Evolutionary conservation across 2,888 invertebrate species (phyloP).

Genomic region (Coenonympha glycerion): DNA sequence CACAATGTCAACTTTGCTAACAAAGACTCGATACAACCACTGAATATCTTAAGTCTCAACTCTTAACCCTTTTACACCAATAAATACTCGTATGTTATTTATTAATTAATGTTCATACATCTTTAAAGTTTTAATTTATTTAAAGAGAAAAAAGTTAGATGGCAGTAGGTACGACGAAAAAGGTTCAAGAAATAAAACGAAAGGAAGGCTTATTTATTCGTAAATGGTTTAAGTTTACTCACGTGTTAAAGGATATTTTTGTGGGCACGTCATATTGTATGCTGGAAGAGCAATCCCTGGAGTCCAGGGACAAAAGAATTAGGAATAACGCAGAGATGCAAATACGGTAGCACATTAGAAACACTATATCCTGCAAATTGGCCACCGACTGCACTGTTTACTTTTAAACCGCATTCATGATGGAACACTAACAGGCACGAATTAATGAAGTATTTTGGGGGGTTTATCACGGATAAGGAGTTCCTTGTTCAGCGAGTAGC

Average conservation of each 20-base stretch:
- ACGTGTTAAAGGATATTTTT: conserved; percentile 67
- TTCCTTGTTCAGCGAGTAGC: conserved; percentile 28
- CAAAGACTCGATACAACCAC: no score
- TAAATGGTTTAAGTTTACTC: conserved; percentile 36
- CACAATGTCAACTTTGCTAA: no score
- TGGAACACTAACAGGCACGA: conserved; percentile 20
- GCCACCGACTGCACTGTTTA: conserved; percentile 32
- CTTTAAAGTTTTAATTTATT: no score
- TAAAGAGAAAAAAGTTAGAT: no score
- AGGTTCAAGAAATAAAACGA: no score
- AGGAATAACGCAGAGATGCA: conserved; percentile 50
- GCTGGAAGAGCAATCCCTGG: conserved; percentile 63
- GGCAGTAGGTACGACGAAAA: no score
- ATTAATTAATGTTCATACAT: no score
- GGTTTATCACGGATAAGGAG: conserved; percentile 19
- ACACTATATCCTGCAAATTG: conserved; percentile 46
- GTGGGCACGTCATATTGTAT: conserved; percentile 55
- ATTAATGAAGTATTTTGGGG: conserved; percentile 7
- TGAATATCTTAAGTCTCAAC: no score
- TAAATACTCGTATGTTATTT: no score
- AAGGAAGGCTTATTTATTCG: no score
- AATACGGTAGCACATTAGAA: conserved; percentile 68
- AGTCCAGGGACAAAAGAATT: conserved; percentile 59
- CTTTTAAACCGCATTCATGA: conserved; percentile 33
- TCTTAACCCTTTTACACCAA: no score